Conservation (phyloP, 2,113 vertebrate genomes). For the Neotoma lepida region DNA sequence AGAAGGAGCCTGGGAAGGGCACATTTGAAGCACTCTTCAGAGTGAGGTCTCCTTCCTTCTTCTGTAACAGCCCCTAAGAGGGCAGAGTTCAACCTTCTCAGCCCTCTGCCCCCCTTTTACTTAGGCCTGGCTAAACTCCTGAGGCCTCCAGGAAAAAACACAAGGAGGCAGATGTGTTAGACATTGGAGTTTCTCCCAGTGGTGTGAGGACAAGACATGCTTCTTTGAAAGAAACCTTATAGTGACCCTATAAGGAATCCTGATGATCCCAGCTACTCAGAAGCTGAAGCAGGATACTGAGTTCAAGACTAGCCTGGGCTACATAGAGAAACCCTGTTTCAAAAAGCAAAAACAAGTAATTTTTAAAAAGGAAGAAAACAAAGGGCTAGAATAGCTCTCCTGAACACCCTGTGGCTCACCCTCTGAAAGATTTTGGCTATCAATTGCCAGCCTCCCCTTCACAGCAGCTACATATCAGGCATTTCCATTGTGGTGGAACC, state of each 20-base stretch:
- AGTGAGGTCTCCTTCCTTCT: neutral
- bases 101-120: neutral
- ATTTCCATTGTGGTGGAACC: neutral
- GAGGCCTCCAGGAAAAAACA: neutral
- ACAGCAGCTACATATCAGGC: fast-evolving
- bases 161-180: neutral
- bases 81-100: neutral
- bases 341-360: neutral
- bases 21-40: neutral
- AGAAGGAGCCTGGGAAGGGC: neutral
- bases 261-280: neutral
- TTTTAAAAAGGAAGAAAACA: neutral
- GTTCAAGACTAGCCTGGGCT: neutral
- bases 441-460: neutral
- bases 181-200: neutral
- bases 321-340: neutral
- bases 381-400: neutral
- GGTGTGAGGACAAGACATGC: too few species aligned
- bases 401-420: neutral
- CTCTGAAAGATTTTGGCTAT: neutral
- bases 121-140: neutral
- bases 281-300: neutral
- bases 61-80: neutral
- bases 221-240: neutral
- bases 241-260: neutral